Base-by-base conservation (phyloP, 2,113 vertebrate species). In the Scolopax mira region DNA sequence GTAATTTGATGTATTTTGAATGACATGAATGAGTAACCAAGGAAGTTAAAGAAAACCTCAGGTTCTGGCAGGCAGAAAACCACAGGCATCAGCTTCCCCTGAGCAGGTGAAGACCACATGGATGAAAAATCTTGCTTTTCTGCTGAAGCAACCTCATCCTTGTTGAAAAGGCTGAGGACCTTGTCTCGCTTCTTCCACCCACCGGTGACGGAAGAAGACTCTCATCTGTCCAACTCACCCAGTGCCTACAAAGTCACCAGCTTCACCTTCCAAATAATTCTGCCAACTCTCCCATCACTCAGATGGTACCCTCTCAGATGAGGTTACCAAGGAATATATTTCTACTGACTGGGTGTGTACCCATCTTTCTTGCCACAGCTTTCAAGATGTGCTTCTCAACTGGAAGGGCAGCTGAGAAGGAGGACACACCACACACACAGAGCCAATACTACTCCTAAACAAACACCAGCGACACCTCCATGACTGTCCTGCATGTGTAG, bases 11-110 rank as follows among this genome's bases (percentile, higher is more conserved):
- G 62, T 37, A 71, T 66, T 87, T 92, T 37, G 57, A 72, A 86
- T 31, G 5, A 89, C 57, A 89, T 30, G 46, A 91, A 85, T 61
- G 66, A 77, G 58, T 85, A 93, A 91, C 74, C 74, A 89, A 92
- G 71, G 37, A 94, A 94, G 91, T 60, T 66, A 62, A 85, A 85
- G 72, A 65, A 95, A 96, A 87, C 37, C 66, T 88, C 87, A 85
- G 62, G 66, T 79, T 96, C 54, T 79, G 69, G 39, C 44, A 84
- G 51, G 44, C 70, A 87, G 74, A 91, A 66, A 91, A 79, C 66
- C 87, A 94, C 62, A 94, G 35, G 18, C 28, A 87, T 49, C 41
- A 83, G 41, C 79, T 61, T 89, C 74, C 74, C 17, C 49, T n/a
- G 14, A 6, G 52, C 62, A 93, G 85, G 91, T 92, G 60, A 1